Base-by-base conservation (phyloP, 2,888 invertebrate species). In the Entomobrya proxima region DNA sequence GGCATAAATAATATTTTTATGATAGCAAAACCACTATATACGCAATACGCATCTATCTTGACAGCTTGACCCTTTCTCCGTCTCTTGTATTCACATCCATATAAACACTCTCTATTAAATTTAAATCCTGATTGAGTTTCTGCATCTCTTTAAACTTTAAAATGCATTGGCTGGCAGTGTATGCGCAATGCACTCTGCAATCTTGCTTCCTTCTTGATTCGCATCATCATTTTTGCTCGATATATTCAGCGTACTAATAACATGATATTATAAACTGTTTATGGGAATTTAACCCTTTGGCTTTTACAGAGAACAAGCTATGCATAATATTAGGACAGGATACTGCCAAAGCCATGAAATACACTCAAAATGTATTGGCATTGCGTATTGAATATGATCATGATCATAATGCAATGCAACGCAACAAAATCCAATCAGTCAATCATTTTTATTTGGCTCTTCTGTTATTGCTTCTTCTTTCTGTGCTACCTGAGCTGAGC, bases 251-350 rank as follows among this genome's bases (percentile, higher is more conserved):
- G n/a, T 35, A 27, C 35, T 18, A 27, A 35, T 35, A 21, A 32
- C 24, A 32, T 32, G 18, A 7, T 11, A 32, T n/a, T n/a, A n/a
- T n/a, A n/a, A n/a, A n/a, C n/a, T 30, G 58, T 13, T 24, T 11
- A 35, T 67, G 67, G 37, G 67, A 67, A 67, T 27, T 24, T 11
- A 67, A 35, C 37, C 37, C 67, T 67, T 67, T 21, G 27, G 24
- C 18, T 27, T 27, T 58, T 32, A 30, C 58, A 58, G n/a, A n/a
- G 27, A n/a, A 58, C 32, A 58, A 27, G 11, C 27, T 27, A 50
- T 50, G 50, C 50, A 32, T 35, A 64, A 11, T 58, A 15, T 15
- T 44, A 44, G 44, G 44, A 7, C 15, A 44, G 44, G 44, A 30
- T 32, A 30, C 15, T 27, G 58, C 58, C 58, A 58, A 58, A 58